Conservation (phyloP, 2,888 invertebrate genomes). For the Phrixothrix hirtus region DNA sequence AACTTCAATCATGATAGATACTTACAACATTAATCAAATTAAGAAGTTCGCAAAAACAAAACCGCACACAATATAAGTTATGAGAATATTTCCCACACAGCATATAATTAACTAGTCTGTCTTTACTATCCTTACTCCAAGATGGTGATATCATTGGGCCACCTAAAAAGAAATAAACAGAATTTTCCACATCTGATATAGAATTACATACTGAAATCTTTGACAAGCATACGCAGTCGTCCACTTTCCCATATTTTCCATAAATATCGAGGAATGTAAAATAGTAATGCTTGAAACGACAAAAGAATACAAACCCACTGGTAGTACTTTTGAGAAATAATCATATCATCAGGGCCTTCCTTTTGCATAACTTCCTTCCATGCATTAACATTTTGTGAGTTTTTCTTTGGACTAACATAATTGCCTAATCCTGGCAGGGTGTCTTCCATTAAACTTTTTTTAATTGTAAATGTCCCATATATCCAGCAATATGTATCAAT, state of each 20-base stretch:
- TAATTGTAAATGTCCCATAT: slow-evolving; percentile 69
- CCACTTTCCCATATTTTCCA: slow-evolving; percentile 76
- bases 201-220: slow-evolving; percentile 59
- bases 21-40: slow-evolving; percentile 76
- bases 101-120: slow-evolving; percentile 63
- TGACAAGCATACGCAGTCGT: slow-evolving; percentile 62
- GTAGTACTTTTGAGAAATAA: slow-evolving; percentile 67
- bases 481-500: slow-evolving; percentile 82
- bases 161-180: no score
- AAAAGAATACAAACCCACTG: slow-evolving; percentile 75
- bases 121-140: slow-evolving; percentile 61
- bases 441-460: slow-evolving; percentile 52
- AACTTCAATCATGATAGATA: no score
- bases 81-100: slow-evolving; percentile 62
- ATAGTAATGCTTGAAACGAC: slow-evolving; percentile 67
- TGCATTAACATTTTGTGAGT: slow-evolving; percentile 27
- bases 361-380: slow-evolving; percentile 11
- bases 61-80: slow-evolving; percentile 68
- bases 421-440: slow-evolving; percentile 58
- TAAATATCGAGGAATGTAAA: slow-evolving; percentile 70
- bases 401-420: slow-evolving; percentile 40
- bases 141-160: slow-evolving; percentile 62
- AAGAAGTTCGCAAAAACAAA: slow-evolving; percentile 71
- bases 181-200: no score
- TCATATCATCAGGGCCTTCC: slow-evolving; percentile 51